Evolutionary conservation across 37 sponge, comb jelly and placozoan genomes (phyloP).

Genomic region (Tethya wilhelma): DNA sequence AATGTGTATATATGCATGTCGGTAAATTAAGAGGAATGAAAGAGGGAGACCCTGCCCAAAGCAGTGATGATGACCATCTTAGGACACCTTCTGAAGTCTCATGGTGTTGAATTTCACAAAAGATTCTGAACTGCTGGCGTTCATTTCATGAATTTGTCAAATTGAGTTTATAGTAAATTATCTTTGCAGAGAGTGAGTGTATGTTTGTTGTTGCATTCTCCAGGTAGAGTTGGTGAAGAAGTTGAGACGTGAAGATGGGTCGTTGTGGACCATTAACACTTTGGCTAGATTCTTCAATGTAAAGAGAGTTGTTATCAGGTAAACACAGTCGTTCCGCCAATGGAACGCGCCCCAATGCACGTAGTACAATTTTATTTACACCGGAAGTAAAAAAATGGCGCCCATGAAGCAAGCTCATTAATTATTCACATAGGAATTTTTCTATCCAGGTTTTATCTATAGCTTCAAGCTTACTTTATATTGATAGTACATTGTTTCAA

Average conservation of each 20-base stretch:
- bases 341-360: not conserved
- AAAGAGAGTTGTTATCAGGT: constrained; percentile 42
- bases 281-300: constrained; percentile 61
- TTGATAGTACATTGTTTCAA: no score
- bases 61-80: not conserved
- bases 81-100: not conserved
- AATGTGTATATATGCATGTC: not conserved
- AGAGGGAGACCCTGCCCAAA: not conserved
- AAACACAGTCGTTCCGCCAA: not conserved
- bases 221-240: constrained; percentile 38
- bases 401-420: no score
- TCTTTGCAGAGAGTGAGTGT: not conserved
- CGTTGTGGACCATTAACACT: constrained; percentile 56
- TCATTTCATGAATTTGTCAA: not conserved
- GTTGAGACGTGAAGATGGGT: constrained; percentile 57
- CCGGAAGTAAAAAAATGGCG: no score
- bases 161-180: not conserved
- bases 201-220: not conserved
- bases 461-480: no score
- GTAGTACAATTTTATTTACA: not conserved
- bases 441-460: no score
- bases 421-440: no score
- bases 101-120: not conserved
- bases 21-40: no score
- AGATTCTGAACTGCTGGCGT: not conserved